A percentile compares a stretch with the other conserved stretches of the same genome.
phyloP scores from a whole-genome alignment of 1,140 invertebrate genomes.

The Bombus fervidus region DNA sequence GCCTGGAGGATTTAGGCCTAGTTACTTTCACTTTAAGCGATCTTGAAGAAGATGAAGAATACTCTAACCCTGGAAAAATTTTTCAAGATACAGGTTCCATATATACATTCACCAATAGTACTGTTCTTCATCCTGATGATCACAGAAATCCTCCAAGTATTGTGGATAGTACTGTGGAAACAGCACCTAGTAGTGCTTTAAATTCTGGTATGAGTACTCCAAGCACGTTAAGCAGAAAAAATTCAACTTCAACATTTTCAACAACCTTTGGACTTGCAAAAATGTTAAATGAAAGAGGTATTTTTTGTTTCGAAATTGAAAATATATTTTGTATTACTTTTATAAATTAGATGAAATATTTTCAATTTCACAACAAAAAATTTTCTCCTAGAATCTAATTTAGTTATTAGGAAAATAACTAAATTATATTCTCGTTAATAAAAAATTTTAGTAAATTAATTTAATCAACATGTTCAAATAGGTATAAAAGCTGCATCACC shows the following conservation, averaged over 20 bases:
- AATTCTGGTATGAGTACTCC: conserved; percentile 85
- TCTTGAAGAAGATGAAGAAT: conserved; percentile 94
- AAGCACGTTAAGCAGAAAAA: conserved; percentile 85
- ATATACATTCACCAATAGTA: conserved; percentile 95
- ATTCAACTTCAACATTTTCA: conserved; percentile 90
- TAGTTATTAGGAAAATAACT: neutral
- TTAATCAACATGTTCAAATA: neutral
- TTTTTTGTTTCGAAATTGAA: neutral
- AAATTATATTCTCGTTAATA: neutral
- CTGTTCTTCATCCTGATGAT: conserved; percentile 93
- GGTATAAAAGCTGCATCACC: conserved; percentile 87
- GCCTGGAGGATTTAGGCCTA: conserved; percentile 90
- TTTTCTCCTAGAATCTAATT: neutral
- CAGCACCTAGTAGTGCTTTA: conserved; percentile 83
- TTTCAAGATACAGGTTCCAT: conserved; percentile 90
- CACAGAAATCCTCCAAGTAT: conserved; percentile 86
- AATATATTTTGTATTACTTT: too few species aligned
- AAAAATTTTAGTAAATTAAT: neutral
- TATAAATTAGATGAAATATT: too few species aligned
- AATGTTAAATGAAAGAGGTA: conserved; percentile 90
- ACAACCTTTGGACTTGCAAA: conserved; percentile 90
- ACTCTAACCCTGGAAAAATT: conserved; percentile 87
- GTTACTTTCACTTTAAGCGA: conserved; percentile 92
- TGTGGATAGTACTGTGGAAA: conserved; percentile 83
- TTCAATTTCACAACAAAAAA: too few species aligned